Base-by-base conservation (phyloP, 2,113 vertebrate species). In the Herpetotheres cachinnans region DNA sequence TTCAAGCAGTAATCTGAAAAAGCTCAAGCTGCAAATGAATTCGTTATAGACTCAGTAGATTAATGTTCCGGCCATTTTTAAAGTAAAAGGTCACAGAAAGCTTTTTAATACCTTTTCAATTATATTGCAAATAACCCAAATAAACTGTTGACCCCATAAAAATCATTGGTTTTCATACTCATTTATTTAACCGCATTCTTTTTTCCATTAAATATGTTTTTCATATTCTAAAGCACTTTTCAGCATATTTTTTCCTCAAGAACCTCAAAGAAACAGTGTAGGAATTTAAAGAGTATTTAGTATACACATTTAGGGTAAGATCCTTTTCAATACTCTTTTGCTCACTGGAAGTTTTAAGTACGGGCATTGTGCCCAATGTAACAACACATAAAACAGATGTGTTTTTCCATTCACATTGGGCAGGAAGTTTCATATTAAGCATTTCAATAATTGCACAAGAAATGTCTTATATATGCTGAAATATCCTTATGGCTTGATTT, bases 381-480 rank as follows among this genome's bases (percentile, higher is more conserved):
- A 97, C 96, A 98, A 97, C 97, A 98, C 96, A 98, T 97, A 97
- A 98, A 98, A 90, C 97, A 98, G 97, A 98, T 96, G 97, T 98
- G 95, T 96, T 98, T 98, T 98, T 98, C 98, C 97, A 98, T 96
- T 97, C 96, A 91, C 78, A 81, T 88, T 56, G 84, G 96, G 94
- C 92, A 96, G 97, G 97, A 98, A 98, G 96, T 97, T 98, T 98
- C 98, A 96, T 96, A 97, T 97, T 98, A 98, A 97, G 96, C 90
- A 96, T 97, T 95, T 97, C 94, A 97, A 85, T 97, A 97, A 98
- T 91, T 97, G 96, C 87, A 97, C 70, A 83, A 95, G 97, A 97
- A 97, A 97, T 90, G 93, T 94, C 95, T 93, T 96, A 97, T 94
- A 93, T 96, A 86, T 82, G 97, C 94, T 95, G 70, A 97, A 97